Evolutionary conservation across 2,888 invertebrate genomes (phyloP).

Genomic region (Nebria salina): DNA sequence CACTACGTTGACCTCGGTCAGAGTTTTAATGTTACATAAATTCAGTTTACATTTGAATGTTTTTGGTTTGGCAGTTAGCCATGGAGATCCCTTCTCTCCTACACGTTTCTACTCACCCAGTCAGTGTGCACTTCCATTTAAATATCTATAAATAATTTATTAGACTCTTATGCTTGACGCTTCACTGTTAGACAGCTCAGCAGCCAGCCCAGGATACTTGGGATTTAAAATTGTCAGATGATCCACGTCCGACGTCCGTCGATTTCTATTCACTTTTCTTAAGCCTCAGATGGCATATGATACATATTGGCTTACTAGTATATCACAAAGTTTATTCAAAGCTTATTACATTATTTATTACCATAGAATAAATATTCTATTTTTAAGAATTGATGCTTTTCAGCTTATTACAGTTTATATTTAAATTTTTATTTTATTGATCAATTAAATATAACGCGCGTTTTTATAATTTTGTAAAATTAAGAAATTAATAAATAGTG

Average conservation of each 20-base stretch:
- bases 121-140: slow-evolving; percentile 29
- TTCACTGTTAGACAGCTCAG: neutral
- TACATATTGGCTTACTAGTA: neutral
- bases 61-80: neutral
- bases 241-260: neutral
- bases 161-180: slow-evolving; percentile 32
- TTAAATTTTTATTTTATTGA: too few species aligned
- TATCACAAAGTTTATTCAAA: slow-evolving; percentile 33
- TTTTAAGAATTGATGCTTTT: too few species aligned
- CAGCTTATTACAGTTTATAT: too few species aligned
- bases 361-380: too few species aligned
- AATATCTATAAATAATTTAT: slow-evolving; percentile 46
- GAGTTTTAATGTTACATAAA: slow-evolving; percentile 23
- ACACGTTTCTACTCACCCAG: too few species aligned
- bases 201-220: neutral
- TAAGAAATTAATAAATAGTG: too few species aligned
- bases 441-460: too few species aligned
- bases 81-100: slow-evolving; percentile 5
- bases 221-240: neutral
- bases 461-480: too few species aligned
- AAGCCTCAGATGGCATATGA: neutral
- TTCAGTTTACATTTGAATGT: slow-evolving; percentile 14
- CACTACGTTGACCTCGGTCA: too few species aligned
- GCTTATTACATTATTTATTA: slow-evolving; percentile 10
- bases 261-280: too few species aligned